These are phyloP conservation scores for Stenchaetothrips biformis DNA, from an alignment of 2,888 invertebrate species.

Conservation along the genomic window DNA sequence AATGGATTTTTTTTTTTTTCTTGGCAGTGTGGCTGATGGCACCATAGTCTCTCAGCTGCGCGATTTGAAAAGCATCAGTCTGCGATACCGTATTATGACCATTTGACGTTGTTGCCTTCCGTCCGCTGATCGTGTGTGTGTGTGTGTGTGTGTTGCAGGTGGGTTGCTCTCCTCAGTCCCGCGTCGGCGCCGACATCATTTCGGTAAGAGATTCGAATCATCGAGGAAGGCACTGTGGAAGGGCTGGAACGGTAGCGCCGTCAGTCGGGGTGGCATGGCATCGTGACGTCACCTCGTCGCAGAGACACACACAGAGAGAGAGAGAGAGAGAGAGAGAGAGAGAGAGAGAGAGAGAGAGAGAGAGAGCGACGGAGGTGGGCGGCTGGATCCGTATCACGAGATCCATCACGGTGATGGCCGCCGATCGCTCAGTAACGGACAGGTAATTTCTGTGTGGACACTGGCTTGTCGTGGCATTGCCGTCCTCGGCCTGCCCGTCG, in stretches of 20 bases:
- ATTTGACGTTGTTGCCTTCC: too few species aligned
- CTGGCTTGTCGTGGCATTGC: not conserved
- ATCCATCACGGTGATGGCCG: constrained; percentile 7
- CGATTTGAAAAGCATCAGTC: not conserved
- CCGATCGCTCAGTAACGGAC: constrained; percentile 13
- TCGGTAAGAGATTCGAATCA: not conserved
- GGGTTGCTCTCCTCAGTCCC: not conserved
- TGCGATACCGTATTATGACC: not conserved
- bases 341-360: not conserved
- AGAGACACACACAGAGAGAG: too few species aligned
- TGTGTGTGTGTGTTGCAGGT: not conserved
- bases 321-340: too few species aligned
- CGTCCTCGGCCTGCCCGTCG: too few species aligned
- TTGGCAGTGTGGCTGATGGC: too few species aligned
- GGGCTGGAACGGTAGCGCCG: not conserved
- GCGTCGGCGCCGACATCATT: constrained; percentile 9
- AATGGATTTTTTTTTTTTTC: too few species aligned
- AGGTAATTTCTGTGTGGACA: constrained; percentile 22
- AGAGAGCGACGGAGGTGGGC: too few species aligned
- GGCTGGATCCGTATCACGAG: constrained; percentile 1
- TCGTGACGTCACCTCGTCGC: too few species aligned
- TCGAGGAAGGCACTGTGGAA: not conserved
- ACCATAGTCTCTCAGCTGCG: too few species aligned
- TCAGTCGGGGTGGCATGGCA: too few species aligned
- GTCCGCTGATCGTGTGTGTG: not conserved